These are phyloP conservation scores for Drosophila birchii DNA, from an alignment of 2,888 invertebrate genomes.

Conservation along the genomic window DNA sequence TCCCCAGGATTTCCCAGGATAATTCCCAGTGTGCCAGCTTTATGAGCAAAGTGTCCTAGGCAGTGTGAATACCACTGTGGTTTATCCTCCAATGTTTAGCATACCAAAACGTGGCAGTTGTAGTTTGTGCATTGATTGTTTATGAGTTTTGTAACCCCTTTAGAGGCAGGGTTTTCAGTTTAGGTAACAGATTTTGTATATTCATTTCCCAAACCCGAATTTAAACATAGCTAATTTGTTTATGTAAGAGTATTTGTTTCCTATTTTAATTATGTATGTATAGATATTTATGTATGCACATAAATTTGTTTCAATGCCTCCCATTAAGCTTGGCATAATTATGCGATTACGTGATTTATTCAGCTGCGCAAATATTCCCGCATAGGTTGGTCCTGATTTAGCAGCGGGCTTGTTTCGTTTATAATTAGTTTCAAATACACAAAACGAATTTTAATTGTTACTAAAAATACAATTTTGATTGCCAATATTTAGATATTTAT, in stretches of 20 bases:
- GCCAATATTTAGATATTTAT: conserved; percentile 2
- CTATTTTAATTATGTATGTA: not conserved
- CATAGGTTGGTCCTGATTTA: conserved; percentile 2
- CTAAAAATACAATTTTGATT: not conserved
- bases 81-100: conserved; percentile 11
- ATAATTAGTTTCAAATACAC: conserved; percentile 20
- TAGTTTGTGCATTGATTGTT: conserved; percentile 37
- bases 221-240: not conserved
- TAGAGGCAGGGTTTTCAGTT: not conserved
- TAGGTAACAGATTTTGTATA: no score
- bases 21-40: not conserved
- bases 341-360: conserved; percentile 33
- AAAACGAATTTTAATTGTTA: not conserved
- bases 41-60: not conserved
- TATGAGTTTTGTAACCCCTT: conserved; percentile 15
- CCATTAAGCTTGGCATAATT: conserved; percentile 52
- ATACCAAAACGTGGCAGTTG: conserved; percentile 30
- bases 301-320: not conserved
- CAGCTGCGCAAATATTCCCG: conserved; percentile 7
- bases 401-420: conserved; percentile 4
- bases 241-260: not conserved
- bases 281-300: no score
- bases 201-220: no score
- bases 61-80: not conserved
- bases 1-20: not conserved